phyloP scores from a whole-genome alignment of 1,140 invertebrate species.

The Doryteuthis pealeii region DNA sequence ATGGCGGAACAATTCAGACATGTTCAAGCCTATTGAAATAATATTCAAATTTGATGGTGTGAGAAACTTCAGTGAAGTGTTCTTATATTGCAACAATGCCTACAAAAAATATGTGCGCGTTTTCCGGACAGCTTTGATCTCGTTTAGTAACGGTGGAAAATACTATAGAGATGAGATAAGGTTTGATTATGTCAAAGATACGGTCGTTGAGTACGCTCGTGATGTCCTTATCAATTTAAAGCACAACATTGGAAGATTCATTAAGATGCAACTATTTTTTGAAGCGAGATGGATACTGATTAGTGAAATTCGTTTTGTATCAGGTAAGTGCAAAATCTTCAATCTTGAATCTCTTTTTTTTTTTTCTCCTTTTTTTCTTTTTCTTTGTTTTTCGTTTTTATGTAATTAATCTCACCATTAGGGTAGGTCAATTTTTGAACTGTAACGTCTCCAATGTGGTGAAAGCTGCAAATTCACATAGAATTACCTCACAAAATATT shows the following conservation, averaged over 20 bases:
- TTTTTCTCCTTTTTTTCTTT: not conserved
- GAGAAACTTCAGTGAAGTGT: slow-evolving; percentile 81
- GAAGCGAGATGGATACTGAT: slow-evolving; percentile 85
- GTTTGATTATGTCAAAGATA: slow-evolving; percentile 75
- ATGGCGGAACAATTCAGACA: slow-evolving; percentile 81
- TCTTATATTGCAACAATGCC: slow-evolving; percentile 78
- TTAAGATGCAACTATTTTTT: slow-evolving; percentile 80
- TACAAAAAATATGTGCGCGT: slow-evolving; percentile 71
- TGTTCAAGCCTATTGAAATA: slow-evolving; percentile 43
- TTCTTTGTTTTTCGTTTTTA: no score
- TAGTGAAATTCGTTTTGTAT: slow-evolving; percentile 73
- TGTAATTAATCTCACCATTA: no score
- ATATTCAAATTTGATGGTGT: slow-evolving; percentile 85
- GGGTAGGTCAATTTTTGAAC: no score
- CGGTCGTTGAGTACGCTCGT: slow-evolving; percentile 77
- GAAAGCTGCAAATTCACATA: no score
- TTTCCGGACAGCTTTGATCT: slow-evolving; percentile 67
- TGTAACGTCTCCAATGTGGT: no score
- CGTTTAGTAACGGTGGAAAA: slow-evolving; percentile 78
- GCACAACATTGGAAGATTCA: slow-evolving; percentile 78
- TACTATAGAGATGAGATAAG: slow-evolving; percentile 75
- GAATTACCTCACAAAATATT: no score
- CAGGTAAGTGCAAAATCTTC: slow-evolving; percentile 54
- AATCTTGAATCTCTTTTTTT: not conserved
- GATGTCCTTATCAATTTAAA: slow-evolving; percentile 83